These are phyloP conservation scores for Drosophila recens DNA, from an alignment of 2,888 invertebrate genomes.

Conservation along the genomic window DNA sequence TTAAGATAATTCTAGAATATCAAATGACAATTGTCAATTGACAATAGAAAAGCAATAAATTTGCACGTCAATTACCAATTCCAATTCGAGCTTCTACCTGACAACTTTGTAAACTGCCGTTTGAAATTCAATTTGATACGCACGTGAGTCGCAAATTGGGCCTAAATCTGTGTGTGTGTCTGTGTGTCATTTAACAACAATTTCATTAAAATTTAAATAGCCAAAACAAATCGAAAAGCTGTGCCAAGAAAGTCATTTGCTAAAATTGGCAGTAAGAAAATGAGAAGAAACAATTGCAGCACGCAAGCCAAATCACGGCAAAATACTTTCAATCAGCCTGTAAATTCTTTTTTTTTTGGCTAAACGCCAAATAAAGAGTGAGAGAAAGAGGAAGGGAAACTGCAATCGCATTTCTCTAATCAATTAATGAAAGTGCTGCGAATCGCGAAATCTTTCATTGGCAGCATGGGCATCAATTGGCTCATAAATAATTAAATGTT, in stretches of 20 bases:
- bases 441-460: slow-evolving; percentile 38
- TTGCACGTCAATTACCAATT: slow-evolving; percentile 42
- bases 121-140: slow-evolving; percentile 48
- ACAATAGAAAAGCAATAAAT: slow-evolving; percentile 28
- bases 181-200: slow-evolving; percentile 58
- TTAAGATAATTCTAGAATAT: slow-evolving; percentile 2
- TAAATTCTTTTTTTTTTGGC: slow-evolving; percentile 50
- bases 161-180: slow-evolving; percentile 18
- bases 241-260: slow-evolving; percentile 77
- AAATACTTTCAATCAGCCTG: slow-evolving; percentile 66
- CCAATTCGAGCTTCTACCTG: slow-evolving; percentile 25
- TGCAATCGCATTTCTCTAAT: slow-evolving; percentile 59
- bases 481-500: slow-evolving; percentile 64
- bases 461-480: slow-evolving; percentile 20
- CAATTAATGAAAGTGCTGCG: slow-evolving; percentile 61
- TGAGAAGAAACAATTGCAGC: slow-evolving; percentile 31
- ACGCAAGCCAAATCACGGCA: slow-evolving; percentile 48
- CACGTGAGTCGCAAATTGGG: slow-evolving; percentile 38
- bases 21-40: slow-evolving; percentile 9
- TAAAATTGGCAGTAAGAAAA: slow-evolving; percentile 59
- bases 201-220: slow-evolving; percentile 73
- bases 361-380: slow-evolving; percentile 42
- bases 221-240: slow-evolving; percentile 60
- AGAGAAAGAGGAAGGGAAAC: background rate
- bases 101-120: slow-evolving; percentile 36